These are phyloP conservation scores for Varecia variegata DNA, from an alignment of 2,797 vertebrate species.

Conservation along the genomic window DNA sequence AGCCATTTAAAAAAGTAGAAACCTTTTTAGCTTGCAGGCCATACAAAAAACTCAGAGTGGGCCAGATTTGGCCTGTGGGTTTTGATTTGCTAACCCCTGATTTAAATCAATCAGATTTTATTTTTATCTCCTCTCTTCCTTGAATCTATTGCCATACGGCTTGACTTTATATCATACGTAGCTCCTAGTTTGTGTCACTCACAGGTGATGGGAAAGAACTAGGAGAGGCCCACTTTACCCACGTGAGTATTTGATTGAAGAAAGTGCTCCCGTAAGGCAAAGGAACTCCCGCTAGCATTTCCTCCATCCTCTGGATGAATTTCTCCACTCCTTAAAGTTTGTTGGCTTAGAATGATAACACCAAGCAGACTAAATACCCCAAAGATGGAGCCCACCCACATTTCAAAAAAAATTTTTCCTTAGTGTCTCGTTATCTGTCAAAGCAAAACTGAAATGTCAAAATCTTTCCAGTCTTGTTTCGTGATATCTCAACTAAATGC, in stretches of 20 bases:
- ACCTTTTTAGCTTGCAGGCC: not conserved
- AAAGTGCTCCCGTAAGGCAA: not conserved
- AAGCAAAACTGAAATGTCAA: slow-evolving; percentile 10
- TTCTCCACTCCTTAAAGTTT: not conserved
- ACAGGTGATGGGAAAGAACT: not conserved
- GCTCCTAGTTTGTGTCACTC: not conserved
- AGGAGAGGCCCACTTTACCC: not conserved
- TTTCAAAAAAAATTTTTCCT: not conserved
- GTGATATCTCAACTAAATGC: not conserved
- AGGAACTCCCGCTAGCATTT: not conserved
- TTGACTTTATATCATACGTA: not conserved
- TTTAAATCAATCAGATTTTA: not conserved
- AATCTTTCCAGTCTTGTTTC: not conserved
- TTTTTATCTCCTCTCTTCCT: not conserved
- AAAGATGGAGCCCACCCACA: not conserved
- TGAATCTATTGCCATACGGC: not conserved
- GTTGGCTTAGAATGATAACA: not conserved
- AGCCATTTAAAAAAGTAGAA: not conserved
- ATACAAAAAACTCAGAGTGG: not conserved
- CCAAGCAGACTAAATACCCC: not conserved
- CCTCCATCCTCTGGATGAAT: not conserved
- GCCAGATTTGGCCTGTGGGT: not conserved
- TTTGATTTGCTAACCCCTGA: not conserved
- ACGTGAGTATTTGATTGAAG: not conserved
- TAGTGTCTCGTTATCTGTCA: not conserved